A percentile compares a stretch with the other conserved stretches of the same genome.
Evolutionary conservation across 2,797 vertebrate genomes (phyloP).

Genomic region (Bufotes viridis): DNA sequence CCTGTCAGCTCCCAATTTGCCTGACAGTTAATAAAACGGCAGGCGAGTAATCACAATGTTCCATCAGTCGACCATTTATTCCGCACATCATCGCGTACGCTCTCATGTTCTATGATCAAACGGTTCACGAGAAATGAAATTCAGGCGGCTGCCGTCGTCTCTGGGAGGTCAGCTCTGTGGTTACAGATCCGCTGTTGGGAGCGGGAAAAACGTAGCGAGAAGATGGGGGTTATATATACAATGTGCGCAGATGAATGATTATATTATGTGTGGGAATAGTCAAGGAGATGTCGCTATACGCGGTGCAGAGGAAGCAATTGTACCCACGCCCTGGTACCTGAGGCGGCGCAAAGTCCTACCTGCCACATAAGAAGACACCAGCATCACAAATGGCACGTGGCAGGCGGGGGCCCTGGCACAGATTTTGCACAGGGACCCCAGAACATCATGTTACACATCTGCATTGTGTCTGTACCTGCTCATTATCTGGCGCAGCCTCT

Average conservation of each 20-base stretch:
- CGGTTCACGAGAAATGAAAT: background rate
- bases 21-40: constrained; percentile 29
- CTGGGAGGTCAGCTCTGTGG: background rate
- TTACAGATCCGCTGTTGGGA: background rate
- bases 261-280: background rate
- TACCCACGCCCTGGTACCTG: no score
- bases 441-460: no score
- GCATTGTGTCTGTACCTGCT: no score
- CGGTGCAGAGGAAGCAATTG: no score
- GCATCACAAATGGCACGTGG: no score
- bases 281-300: no score
- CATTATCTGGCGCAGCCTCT: no score
- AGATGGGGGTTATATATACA: background rate
- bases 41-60: background rate
- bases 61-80: constrained; percentile 24
- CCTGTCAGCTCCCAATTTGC: constrained; percentile 39
- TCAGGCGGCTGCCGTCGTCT: background rate
- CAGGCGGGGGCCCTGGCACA: no score
- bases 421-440: no score
- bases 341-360: no score
- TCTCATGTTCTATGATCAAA: background rate
- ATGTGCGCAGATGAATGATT: background rate
- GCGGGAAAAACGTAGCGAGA: background rate
- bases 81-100: constrained; percentile 10
- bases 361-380: no score